Base-by-base conservation (phyloP, 1,140 invertebrate genomes). In the Acyrthosiphon pisum region DNA sequence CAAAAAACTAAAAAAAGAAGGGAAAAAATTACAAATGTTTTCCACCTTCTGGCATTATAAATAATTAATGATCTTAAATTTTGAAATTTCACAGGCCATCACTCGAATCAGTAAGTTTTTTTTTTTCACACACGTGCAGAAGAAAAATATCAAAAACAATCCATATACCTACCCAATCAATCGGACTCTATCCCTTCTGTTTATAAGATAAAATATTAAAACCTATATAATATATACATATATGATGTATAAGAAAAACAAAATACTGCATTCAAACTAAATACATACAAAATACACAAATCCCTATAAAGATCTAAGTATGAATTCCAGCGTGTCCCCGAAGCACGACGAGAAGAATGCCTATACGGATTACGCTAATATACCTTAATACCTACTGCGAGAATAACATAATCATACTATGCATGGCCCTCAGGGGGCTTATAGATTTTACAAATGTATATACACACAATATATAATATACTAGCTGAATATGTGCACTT, bases 1-100 rank as follows among this genome's bases (percentile, higher is more conserved):
- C 26, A 68, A 90, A 44, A 6, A 0, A 89, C 30, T 0, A n/a
- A 92, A 81, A 91, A 41, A 81, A 41, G n/a, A 48, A 4, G 6
- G 11, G 76, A 76, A 91, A 81, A n/a, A 91, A 30, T 81, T 35
- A 83, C 68, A 48, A 91, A 91, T 50, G 46, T 91, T 81, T 76
- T 81, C 6, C n/a, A 35, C 60, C 53, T 48, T 48, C 37, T 81
- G 9, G 30, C 30, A 23, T 9, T 6, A 48, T 50, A 81, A 68
- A 48, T 91, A 76, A 91, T 91, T 48, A 91, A 91, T 81, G 90
- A 26, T 76, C 26, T 0, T 48, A 26, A 48, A 48, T 68, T 81
- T 26, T 83, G 6, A 91, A 83, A 91, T 91, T 91, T 23, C 20
- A 30, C 30, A 2, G 6, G 11, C 26, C 30, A 37, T 26, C 37